phyloP scores from a whole-genome alignment of 1,140 invertebrate genomes.

The Sinonovacula constricta region DNA sequence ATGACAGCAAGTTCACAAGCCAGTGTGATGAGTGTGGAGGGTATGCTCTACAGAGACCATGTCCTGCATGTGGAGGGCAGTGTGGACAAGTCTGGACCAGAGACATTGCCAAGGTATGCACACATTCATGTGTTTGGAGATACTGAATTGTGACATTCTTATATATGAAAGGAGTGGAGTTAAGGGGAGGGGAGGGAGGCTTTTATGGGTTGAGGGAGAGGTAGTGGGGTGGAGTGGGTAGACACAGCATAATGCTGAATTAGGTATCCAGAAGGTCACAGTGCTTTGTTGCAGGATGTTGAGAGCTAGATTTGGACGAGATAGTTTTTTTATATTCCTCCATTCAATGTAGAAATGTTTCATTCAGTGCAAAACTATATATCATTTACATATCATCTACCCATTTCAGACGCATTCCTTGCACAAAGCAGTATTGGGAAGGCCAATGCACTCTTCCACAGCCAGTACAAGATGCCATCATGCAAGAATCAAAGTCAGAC shows the following conservation, averaged over 20 bases:
- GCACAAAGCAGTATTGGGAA: conserved; percentile 54
- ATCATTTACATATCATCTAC: not conserved
- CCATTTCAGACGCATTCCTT: conserved; percentile 47
- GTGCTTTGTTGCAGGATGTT: not conserved
- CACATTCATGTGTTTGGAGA: not conserved
- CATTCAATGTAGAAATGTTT: not conserved
- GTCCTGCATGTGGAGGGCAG: conserved; percentile 86
- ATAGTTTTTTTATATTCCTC: not conserved
- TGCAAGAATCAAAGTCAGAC: conserved; percentile 26
- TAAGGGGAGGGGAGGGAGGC: too few species aligned
- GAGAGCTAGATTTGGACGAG: not conserved
- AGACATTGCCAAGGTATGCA: conserved; percentile 85
- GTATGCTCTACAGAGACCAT: conserved; percentile 87
- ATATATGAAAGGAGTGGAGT: too few species aligned
- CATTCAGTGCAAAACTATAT: not conserved
- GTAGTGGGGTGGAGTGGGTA: too few species aligned
- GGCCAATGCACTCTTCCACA: conserved; percentile 39
- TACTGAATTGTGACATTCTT: too few species aligned
- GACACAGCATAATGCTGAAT: not conserved
- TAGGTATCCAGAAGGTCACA: not conserved
- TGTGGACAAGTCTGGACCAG: conserved; percentile 86
- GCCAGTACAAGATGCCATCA: conserved; percentile 42
- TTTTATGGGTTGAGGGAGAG: too few species aligned
- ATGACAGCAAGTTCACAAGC: conserved; percentile 87
- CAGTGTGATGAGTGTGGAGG: conserved; percentile 91